Evolutionary conservation across 2,797 vertebrate species (phyloP).

Genomic region (Philypnodon macrostomus): DNA sequence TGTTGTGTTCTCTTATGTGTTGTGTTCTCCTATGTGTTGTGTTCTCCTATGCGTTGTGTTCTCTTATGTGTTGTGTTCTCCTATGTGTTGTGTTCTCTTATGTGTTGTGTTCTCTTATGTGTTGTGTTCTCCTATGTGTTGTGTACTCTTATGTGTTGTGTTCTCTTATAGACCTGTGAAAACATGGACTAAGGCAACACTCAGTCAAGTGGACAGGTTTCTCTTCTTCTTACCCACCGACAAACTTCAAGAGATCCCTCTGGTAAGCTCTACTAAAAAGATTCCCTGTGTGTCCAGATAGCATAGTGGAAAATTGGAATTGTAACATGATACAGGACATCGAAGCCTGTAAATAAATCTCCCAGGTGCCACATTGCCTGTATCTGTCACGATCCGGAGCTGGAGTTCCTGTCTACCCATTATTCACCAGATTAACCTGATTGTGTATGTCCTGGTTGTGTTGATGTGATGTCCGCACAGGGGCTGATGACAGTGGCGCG

Average conservation of each 20-base stretch:
- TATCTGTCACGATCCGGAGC: slow-evolving; percentile 50
- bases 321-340: slow-evolving; percentile 41
- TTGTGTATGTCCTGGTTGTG: slow-evolving; percentile 5
- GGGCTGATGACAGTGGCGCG: slow-evolving; percentile 70
- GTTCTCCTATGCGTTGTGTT: too few species aligned
- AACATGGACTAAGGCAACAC: slow-evolving; percentile 68
- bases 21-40: too few species aligned
- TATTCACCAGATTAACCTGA: slow-evolving; percentile 13
- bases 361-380: slow-evolving; percentile 42
- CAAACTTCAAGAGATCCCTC: slow-evolving; percentile 65
- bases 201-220: slow-evolving; percentile 74
- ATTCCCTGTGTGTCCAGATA: slow-evolving; percentile 19
- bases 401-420: slow-evolving; percentile 33
- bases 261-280: slow-evolving; percentile 49
- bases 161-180: slow-evolving; percentile 55
- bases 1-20: too few species aligned
- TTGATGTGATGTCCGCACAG: slow-evolving; percentile 49
- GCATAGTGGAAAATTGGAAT: slow-evolving; percentile 34
- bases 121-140: too few species aligned
- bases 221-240: slow-evolving; percentile 73
- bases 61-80: too few species aligned
- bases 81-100: too few species aligned
- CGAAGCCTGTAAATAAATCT: slow-evolving; percentile 52
- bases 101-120: too few species aligned
- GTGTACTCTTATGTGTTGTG: too few species aligned